Evolutionary conservation across 1,140 invertebrate genomes (phyloP).

Genomic region (Dufourea novaeangliae): DNA sequence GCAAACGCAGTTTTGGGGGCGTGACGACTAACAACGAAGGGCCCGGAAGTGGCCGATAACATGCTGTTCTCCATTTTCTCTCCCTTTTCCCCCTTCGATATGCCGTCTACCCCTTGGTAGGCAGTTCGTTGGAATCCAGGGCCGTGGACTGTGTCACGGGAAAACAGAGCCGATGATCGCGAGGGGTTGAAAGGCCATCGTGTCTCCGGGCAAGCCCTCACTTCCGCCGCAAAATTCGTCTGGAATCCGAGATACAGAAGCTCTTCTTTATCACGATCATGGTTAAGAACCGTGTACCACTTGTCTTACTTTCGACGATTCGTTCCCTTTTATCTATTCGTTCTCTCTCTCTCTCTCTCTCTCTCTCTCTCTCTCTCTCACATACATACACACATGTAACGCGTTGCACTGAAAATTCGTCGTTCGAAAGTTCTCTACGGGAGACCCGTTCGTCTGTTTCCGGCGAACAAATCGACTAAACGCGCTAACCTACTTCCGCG

Average conservation of each 20-base stretch:
- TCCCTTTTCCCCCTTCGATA: conserved; percentile 32
- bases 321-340: not conserved
- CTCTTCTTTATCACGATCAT: conserved; percentile 50
- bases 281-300: not conserved
- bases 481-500: conserved; percentile 20
- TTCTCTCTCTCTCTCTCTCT: not conserved
- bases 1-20: conserved; percentile 68
- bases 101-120: conserved; percentile 38
- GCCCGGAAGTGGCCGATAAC: conserved; percentile 66
- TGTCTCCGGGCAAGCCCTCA: conserved; percentile 16
- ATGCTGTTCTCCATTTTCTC: conserved; percentile 57
- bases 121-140: conserved; percentile 48
- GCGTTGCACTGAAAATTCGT: not conserved
- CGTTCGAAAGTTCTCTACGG: not conserved
- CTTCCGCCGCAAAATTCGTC: conserved; percentile 26
- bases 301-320: not conserved
- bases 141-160: conserved; percentile 31
- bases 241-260: conserved; percentile 56
- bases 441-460: not conserved
- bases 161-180: conserved; percentile 35
- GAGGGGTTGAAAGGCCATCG: conserved; percentile 7
- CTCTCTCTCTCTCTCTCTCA: not conserved
- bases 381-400: not conserved
- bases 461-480: not conserved
- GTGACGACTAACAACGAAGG: conserved; percentile 66